These are phyloP conservation scores for Ochropleura plecta DNA, from an alignment of 2,888 invertebrate genomes.

Conservation along the genomic window DNA sequence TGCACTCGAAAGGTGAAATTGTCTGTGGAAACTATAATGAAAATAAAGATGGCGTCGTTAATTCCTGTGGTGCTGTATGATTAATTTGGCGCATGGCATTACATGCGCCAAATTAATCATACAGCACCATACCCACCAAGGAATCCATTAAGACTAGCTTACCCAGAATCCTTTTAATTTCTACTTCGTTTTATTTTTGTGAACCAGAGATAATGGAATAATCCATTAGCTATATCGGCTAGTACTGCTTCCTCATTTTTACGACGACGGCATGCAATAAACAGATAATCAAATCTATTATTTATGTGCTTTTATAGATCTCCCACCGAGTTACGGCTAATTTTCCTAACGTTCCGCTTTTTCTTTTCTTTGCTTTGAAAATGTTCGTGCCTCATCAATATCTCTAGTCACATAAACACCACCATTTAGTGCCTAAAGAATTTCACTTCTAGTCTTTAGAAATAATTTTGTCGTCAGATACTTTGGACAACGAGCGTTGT, in stretches of 20 bases:
- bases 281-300: slow-evolving; percentile 41
- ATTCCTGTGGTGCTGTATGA: background rate
- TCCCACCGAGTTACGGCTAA: background rate
- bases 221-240: slow-evolving; percentile 40
- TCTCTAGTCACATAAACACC: background rate
- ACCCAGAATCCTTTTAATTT: background rate
- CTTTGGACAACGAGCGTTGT: no score
- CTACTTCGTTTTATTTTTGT: background rate
- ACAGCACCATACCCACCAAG: background rate
- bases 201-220: slow-evolving; percentile 7
- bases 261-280: slow-evolving; percentile 20
- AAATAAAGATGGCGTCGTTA: background rate
- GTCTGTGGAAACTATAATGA: background rate
- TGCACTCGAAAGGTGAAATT: background rate
- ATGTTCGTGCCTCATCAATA: background rate
- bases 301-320: slow-evolving; percentile 9
- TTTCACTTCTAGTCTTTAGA: background rate
- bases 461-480: no score
- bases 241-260: slow-evolving; percentile 35
- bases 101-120: background rate
- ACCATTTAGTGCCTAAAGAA: background rate
- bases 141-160: background rate
- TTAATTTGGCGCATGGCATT: no score
- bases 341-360: background rate
- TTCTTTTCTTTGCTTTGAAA: slow-evolving; percentile 1